Evolutionary conservation across 2,797 vertebrate genomes (phyloP), one percentile per base, ranked within the genome.

Genomic region (Crocidura indochinensis): DNA sequence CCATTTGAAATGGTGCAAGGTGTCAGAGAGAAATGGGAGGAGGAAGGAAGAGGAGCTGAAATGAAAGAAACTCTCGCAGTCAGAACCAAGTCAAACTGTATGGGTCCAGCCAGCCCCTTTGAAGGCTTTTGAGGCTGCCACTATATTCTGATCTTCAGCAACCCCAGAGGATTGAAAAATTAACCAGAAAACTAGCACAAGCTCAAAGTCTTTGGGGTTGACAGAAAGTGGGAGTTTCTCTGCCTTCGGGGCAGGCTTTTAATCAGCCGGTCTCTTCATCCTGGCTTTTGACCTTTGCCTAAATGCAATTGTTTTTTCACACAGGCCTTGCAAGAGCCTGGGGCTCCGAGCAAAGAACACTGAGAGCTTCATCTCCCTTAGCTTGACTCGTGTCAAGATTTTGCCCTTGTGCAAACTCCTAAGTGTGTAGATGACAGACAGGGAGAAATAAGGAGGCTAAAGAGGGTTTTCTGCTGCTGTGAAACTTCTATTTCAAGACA

Each of bases 141-240:
- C 68, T 77, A 56, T 38, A 71, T 89, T 91, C 90, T 92, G 93
- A 96, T 92, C 84, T 72, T 78, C 94, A 85, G 78, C 78, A 86
- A 84, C 81, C 88, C 29, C 10, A 76, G 65, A 85, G 88, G 91
- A 94, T 96, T 96, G 87, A 96, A 95, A 96, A 95, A 94, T 96
- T 94, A 94, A 91, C 90, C 88, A 86, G 93, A 77, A 95, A 94
- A 85, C 88, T 92, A 87, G 87, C 84, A 80, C 76, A 91, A 92
- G 81, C 46, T 74, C 91, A 94, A 88, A 64, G 88, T 85, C 84
- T 84, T 90, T 85, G 56, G 77, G 73, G 94, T 93, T 93, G 94
- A 95, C 93, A 81, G 90, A 87, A 86, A 95, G 72, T 83, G 44
- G 56, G 83, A 94, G 64, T 79, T 94, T 94, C 44, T 51, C 84